Conservation (phyloP, 2,888 invertebrate genomes). For the Piscicola geometra region DNA sequence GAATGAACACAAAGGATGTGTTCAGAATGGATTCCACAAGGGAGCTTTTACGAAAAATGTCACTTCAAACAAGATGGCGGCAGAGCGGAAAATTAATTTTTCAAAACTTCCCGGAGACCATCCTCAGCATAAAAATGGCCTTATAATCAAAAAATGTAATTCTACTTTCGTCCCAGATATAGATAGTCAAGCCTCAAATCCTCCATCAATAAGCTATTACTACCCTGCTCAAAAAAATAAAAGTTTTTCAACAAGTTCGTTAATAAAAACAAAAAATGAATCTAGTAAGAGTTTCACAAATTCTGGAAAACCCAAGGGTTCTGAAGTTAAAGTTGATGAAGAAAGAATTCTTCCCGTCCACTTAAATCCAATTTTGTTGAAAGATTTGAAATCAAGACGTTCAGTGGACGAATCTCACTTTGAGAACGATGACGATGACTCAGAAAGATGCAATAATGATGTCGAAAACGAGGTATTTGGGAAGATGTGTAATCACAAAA, state of each 20-base stretch:
- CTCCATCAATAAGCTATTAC: constrained; percentile 16
- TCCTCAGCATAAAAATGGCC: constrained; percentile 18
- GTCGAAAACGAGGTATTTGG: not conserved
- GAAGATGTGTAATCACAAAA: no score
- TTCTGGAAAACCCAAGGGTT: not conserved
- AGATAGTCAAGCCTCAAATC: not conserved
- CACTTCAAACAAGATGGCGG: not conserved
- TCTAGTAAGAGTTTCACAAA: not conserved
- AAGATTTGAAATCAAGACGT: constrained; percentile 27
- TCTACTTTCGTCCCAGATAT: not conserved
- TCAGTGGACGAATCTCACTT: not conserved
- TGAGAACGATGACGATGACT: not conserved
- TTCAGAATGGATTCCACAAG: not conserved
- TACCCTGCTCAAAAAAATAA: constrained; percentile 22
- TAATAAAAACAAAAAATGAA: no score
- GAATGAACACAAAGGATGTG: not conserved
- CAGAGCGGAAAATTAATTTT: not conserved
- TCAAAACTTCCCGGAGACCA: not conserved
- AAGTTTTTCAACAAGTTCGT: no score
- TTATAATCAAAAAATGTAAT: constrained; percentile 1
- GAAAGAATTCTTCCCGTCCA: constrained; percentile 36
- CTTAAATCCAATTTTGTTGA: constrained; percentile 38
- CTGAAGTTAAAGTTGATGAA: constrained; percentile 25
- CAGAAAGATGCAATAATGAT: not conserved
- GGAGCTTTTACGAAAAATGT: not conserved